Evolutionary conservation across 2,888 invertebrate genomes (phyloP), one percentile per base, ranked within the genome.

Genomic region (Pristionchus entomophagus): DNA sequence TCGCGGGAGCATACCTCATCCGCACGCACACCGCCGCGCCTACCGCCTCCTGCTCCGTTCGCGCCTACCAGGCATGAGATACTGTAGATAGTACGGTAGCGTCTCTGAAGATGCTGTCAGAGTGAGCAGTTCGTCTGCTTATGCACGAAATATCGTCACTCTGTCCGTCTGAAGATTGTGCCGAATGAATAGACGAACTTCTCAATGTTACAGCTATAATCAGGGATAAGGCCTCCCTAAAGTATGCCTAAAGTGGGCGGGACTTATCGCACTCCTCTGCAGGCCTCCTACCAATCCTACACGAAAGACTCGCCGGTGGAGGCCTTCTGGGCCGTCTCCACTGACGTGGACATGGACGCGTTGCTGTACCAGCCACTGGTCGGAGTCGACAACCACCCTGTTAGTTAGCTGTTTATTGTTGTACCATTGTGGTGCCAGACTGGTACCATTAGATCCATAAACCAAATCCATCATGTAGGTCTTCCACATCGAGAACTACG

Each of bases 281-380:
- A 82, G 82, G 56, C 82, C 35, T 59, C 56, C 35, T 82, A 38
- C 82, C 82, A 82, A 26, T 26, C 59, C 14, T 45, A 38, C 38
- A 14, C 82, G 8, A 12, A 10, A n/a, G 56, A 82, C 19, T 26
- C 35, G 10, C 82, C 56, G 4, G 41, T 32, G 14, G 83, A 84
- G n/a, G 83, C 49, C 45, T 84, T 84, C 83, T 62, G 62, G 83
- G 83, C n/a, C 29, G 65, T 84, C 26, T 32, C 65, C 32, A 84
- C 83, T 12, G 83, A 84, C 29, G 65, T 84, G 0, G 83, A 84
- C 35, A 86, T 87, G 38, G 88, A 87, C 49, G 90, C 89, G 29
- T 84, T 89, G 26, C 86, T 87, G 59, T 62, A 84, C 35, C 83
- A 84, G 35, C 80, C 65, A 17, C 19, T 45, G 2, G 41, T 35